phyloP scores from a whole-genome alignment of 2,888 invertebrate species.

The Mylabris sibirica region DNA sequence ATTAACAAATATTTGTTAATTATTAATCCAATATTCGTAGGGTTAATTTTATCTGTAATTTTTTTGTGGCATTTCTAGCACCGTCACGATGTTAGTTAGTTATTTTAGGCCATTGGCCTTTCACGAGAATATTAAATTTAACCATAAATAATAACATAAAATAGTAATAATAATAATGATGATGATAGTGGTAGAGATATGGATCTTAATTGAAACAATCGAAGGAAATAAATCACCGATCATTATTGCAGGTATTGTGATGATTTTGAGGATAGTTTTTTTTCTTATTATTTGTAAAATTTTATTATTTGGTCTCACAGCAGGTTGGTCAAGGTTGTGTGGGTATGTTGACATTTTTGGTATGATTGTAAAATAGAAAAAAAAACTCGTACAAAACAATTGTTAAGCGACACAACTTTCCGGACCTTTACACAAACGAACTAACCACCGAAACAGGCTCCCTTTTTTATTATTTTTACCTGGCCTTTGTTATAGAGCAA shows the following conservation, averaged over 20 bases:
- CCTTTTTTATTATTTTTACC: neutral
- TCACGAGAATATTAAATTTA: conserved; percentile 14
- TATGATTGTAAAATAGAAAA: neutral
- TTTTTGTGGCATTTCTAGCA: conserved; percentile 6
- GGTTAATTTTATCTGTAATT: neutral
- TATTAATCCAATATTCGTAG: neutral
- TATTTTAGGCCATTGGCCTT: conserved; percentile 14
- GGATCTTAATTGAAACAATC: conserved; percentile 10
- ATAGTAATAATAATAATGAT: neutral
- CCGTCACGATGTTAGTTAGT: conserved; percentile 11
- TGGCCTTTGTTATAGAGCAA: neutral
- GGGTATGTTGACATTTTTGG: conserved; percentile 8
- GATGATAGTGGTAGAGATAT: neutral
- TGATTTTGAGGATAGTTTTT: neutral
- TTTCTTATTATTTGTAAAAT: neutral
- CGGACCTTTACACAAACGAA: neutral
- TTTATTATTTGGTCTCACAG: neutral
- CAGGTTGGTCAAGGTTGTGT: conserved; percentile 10
- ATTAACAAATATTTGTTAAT: conserved; percentile 5
- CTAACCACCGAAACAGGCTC: neutral
- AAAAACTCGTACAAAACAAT: neutral
- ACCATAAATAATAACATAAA: conserved; percentile 4
- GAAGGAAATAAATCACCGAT: neutral
- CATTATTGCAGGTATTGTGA: conserved; percentile 5
- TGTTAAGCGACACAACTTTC: neutral